Evolutionary conservation across 2,113 vertebrate species (phyloP), one percentile per base, ranked within the genome.

Genomic region (Circaetus gallicus): DNA sequence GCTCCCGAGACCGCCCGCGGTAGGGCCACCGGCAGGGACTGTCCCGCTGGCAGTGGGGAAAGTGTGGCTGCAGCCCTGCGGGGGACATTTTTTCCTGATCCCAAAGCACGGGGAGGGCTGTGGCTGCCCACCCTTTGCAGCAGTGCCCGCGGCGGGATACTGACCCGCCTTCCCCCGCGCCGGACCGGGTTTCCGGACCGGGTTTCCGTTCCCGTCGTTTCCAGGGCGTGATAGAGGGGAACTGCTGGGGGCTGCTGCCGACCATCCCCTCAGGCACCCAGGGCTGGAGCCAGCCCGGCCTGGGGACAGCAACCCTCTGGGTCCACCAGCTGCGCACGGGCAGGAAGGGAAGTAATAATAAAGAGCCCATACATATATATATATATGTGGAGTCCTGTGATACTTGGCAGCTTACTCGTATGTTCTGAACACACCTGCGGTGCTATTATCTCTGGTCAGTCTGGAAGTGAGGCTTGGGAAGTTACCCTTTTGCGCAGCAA

Each of bases 181-280:
- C 2, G 8, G 21, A 29, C 5, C 2, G 58, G 16, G 1, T 62
- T 31, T 31, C 50, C 2, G 8, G 18, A 29, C 8, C 2, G 58
- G 16, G 1, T 62, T 31, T 31, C 59, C 25, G 4, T 31, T 36
- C 21, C 40, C 31, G 6, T 9, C 25, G n/a, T 24, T 49, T 19
- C 14, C 55, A 5, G 50, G 22, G 14, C 3, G 19, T 4, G 73
- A 73, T 14, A 40, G 53, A 63, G 14, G 13, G 18, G 21, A 49
- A 49, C 14, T 24, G n/a, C 17, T 3, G n/a, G 29, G 32, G n/a
- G 19, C 26, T 55, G 47, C 26, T n/a, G 81, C 53, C 5, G 14
- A 21, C 36, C 8, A 1, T 17, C 18, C 36, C 31, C 20, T 29
- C 26, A 2, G 53, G 40, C 73, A 25, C 26, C 22, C 16, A 3